Evolutionary conservation across 2,113 vertebrate species (phyloP), one percentile per base, ranked within the genome.

Genomic region (Corythaixoides concolor): DNA sequence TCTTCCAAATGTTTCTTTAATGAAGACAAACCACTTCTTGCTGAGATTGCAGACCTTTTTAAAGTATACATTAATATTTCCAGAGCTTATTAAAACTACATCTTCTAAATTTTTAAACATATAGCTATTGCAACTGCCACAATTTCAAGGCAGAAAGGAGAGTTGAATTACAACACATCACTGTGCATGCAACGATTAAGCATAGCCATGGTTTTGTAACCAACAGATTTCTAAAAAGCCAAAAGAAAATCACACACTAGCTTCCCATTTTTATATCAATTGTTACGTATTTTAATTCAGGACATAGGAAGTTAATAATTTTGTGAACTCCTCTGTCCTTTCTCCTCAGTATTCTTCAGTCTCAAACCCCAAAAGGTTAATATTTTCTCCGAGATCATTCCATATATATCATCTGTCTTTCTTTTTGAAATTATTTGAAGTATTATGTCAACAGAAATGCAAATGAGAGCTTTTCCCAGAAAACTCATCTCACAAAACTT

Each of bases 1-100:
- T 52, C 77, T 91, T 94, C 59, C 37, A 89, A 88, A 83, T 77
- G 32, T 69, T 91, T 95, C 66, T 78, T 95, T 95, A 95, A 94
- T 78, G 76, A 95, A 92, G 56, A 93, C 79, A 97, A 93, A 93
- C 33, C 21, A 77, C 27, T 85, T 85, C 68, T 94, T 75, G 22
- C 45, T 95, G 82, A 94, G 84, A 89, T 8, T 58, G n/a, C 62
- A 94, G 77, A 47, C 18, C n/a, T 89, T 94, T 89, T 77, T 32
- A 85, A 92, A 83, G 45, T 55, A 77, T 18, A 69, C 85, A 92
- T 79, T 93, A 87, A 64, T 89, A 95, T 85, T 95, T 96, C 37
- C 52, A 87, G 35, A 94, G 32, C 62, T 93, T 72, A 94, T 95
- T 93, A 88, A 94, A 96, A 88, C 50, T 79, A 85, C 8, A 79